Evolutionary conservation across 2,888 invertebrate species (phyloP), one percentile per base, ranked within the genome.

Genomic region (Eremobia ochroleuca): DNA sequence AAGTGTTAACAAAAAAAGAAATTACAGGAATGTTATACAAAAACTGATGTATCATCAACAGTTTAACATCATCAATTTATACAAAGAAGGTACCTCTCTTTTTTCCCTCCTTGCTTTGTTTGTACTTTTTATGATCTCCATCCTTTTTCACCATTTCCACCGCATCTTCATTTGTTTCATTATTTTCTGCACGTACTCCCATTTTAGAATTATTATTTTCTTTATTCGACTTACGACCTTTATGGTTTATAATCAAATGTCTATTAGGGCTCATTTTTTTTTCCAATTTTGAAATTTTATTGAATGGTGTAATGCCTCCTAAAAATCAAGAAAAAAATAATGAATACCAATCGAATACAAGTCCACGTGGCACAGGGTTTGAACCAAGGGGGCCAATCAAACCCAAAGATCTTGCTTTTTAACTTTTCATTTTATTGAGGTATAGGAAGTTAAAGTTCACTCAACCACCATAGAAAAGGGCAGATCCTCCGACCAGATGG

Each of bases 241-340:
- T 77, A 59, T 73, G 71, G 28, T 92, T 90, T 61, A 93, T 79
- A 15, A 92, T 78, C 75, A 93, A 82, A 61, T 89, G 88, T 70
- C 92, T 87, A 34, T 93, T 91, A 79, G 90, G 92, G 25, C 78
- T 70, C 76, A 92, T 80, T 66, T 90, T 89, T 40, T 91, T 89
- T 55, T 89, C 85, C 62, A 92, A 58, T 43, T 86, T 79, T 40
- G 52, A 73, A 52, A 76, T 74, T 74, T 79, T 78, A 31, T 40
- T 34, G 55, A 75, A 65, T 1, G 15, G n/a, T 55, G 55, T 52
- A 31, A 11, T 46, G 2, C 4, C 6, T 40, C 15, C 81, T 79
- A 64, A 2, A 80, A 78, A 55, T n/a, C 5, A 43, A 55, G 46
- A 34, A 58, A 8, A 13, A 43, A 28, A 15, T 28, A 34, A 49